Evolutionary conservation across 2,888 invertebrate genomes (phyloP), one percentile per base, ranked within the genome.

Genomic region (Philonicus albiceps): DNA sequence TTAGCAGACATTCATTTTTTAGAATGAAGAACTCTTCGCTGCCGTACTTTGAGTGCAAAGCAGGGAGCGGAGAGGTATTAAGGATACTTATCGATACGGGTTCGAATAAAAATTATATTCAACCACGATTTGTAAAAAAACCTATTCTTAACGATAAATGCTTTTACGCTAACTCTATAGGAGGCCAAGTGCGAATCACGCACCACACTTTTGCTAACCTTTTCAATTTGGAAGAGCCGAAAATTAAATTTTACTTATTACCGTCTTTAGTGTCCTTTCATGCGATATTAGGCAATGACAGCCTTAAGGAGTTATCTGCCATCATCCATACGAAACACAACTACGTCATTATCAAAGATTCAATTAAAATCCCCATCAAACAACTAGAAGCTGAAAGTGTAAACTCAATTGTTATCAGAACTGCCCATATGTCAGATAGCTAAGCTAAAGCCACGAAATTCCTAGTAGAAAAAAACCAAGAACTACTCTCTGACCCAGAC

Each of bases 141-240:
- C n/a, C n/a, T n/a, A n/a, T n/a, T n/a, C n/a, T n/a, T n/a, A n/a
- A n/a, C n/a, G n/a, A n/a, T n/a, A n/a, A n/a, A n/a, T n/a, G n/a
- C n/a, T n/a, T n/a, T n/a, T n/a, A n/a, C n/a, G n/a, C n/a, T n/a
- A n/a, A n/a, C n/a, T n/a, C n/a, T n/a, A n/a, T n/a, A n/a, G n/a
- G n/a, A n/a, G n/a, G n/a, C n/a, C n/a, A n/a, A n/a, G n/a, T n/a
- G n/a, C n/a, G n/a, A n/a, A n/a, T n/a, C n/a, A n/a, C n/a, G 16
- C 87, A 87, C 40, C 86, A 87, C 31, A 53, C 78, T 40, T 72
- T 86, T 53, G 85, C 86, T 19, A 43, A 86, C 30, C 37, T 88
- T 31, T 88, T 87, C 64, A 34, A 72, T 22, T 6, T 34, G 6
- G 7, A 27, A 40, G 81, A 34, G 7, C n/a, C 16, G 3, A 34